Base-by-base conservation (phyloP, 1,140 invertebrate species). In the Drosophila grimshawi region DNA sequence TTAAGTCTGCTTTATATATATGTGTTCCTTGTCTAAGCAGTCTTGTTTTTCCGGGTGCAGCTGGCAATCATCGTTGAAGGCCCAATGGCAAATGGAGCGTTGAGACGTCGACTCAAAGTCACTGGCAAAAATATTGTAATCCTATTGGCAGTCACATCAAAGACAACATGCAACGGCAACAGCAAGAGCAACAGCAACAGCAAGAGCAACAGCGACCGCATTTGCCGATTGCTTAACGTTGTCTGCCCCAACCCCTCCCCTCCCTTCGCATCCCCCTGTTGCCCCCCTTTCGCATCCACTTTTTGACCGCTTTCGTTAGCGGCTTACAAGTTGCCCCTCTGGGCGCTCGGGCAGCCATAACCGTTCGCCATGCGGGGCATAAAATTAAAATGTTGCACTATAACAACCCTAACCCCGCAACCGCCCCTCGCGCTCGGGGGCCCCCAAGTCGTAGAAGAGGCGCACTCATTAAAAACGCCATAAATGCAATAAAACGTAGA, bases 401-500 rank as follows among this genome's bases (percentile, higher is more conserved):
- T 66, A 69, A 37, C 43, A 7, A 3, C 37, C 53, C 39, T 43
- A n/a, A 43, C 10, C 8, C 39, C 39, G n/a, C 39, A 0, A 30
- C 10, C 19, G 6, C 37, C 43, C 29, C 39, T 32, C 46, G 11
- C 49, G 60, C 52, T 48, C 35, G 29, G 33, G 68, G 33, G 32
- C 43, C 27, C 41, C 29, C 64, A 29, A n/a, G 19, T 19, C 19
- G 19, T 1, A 41, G 11, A 74, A 62, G 70, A 76, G 76, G 73
- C 80, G 78, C 78, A 76, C 91, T 92, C 90, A 92, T 92, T 92
- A 92, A 92, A 92, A 92, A 92, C 90, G 91, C 91, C 90, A 92
- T 92, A 92, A 92, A 91, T 86, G 91, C 90, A 92, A 92, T 92
- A 92, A 92, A 92, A 88, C 91, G 88, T 90, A 92, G 88, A 92